Base-by-base conservation (phyloP, 2,797 vertebrate genomes). In the Gadopsis marmoratus region DNA sequence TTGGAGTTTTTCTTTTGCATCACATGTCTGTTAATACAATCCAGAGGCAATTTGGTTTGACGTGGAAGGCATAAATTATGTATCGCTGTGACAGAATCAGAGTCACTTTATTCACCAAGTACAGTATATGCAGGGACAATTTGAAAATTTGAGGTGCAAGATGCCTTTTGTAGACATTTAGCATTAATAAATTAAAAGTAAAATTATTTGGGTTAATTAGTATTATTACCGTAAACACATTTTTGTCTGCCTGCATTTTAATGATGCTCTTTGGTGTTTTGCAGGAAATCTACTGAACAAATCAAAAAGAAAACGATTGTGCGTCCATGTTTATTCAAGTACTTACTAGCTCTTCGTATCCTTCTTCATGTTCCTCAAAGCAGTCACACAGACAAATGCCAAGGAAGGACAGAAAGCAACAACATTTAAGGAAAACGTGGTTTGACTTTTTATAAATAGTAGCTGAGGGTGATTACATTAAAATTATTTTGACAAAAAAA, bases 21-120 rank as follows among this genome's bases (percentile, higher is more conserved):
- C 47, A 54, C 80, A 43, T 78, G 71, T 55, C 66, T 82, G 65
- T 66, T 67, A 81, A 81, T 70, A 29, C 5, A 17, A n/a, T 26
- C 5, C 1, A 76, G 61, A 73, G 59, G 59, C 53, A 61, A 67
- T 84, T 76, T 72, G 9, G 62, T 74, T 73, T 81, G 68, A 79
- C 64, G 61, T 41, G 19, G 48, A 12, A 31, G 31, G 26, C 12
- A 47, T 77, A 53, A 82, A 75, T 78, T 74, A 62, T 83, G 41
- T 51, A 59, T 73, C 0, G 2, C 63, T 67, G 21, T 48, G 37
- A 66, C n/a, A 66, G 21, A 65, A n/a, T 71, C 35, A 31, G 33
- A 66, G 29, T 70, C 19, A 26, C 37, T 74, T 74, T 77, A 64
- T 78, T 56, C 31, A 43, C 10, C 11, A 55, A 5, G 6, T 71